A percentile compares a stretch with the other conserved stretches of the same genome.
phyloP scores from a whole-genome alignment of 2,797 vertebrate genomes.

The Betta splendens region DNA sequence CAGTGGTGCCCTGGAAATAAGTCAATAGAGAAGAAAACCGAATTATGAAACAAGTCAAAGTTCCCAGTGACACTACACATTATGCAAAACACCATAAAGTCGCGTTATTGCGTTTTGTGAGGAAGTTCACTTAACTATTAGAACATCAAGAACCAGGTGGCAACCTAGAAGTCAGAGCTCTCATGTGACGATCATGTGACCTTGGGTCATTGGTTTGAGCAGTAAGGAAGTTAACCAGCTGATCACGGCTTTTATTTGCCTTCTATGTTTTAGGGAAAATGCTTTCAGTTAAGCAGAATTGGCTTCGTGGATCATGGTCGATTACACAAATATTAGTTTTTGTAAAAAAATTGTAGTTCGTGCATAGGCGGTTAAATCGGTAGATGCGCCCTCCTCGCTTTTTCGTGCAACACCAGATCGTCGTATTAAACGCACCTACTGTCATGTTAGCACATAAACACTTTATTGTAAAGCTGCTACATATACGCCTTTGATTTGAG shows the following conservation, averaged over 20 bases:
- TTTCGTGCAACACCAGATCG: no score
- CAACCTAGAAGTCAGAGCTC: slow-evolving; percentile 50
- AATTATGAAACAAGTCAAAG: slow-evolving; percentile 28
- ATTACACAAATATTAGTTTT: no score
- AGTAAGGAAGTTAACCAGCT: slow-evolving; percentile 70
- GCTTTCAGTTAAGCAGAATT: not conserved
- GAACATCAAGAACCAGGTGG: not conserved
- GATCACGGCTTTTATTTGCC: slow-evolving; percentile 8
- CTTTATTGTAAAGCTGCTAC: no score
- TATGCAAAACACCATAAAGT: not conserved
- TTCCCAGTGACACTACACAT: slow-evolving; percentile 8
- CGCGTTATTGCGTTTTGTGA: not conserved
- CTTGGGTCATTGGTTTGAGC: slow-evolving; percentile 49
- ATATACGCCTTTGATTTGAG: no score
- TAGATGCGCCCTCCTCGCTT: no score
- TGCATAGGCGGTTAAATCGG: no score
- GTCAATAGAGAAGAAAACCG: not conserved
- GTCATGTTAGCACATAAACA: no score
- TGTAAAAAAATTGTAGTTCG: no score
- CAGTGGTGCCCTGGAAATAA: not conserved
- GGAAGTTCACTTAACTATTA: not conserved
- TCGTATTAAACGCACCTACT: no score
- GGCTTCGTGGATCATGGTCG: no score
- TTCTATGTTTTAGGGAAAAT: not conserved
- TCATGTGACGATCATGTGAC: slow-evolving; percentile 79